These are phyloP conservation scores for Agriopis marginaria DNA, from an alignment of 2,888 invertebrate species.

Conservation along the genomic window DNA sequence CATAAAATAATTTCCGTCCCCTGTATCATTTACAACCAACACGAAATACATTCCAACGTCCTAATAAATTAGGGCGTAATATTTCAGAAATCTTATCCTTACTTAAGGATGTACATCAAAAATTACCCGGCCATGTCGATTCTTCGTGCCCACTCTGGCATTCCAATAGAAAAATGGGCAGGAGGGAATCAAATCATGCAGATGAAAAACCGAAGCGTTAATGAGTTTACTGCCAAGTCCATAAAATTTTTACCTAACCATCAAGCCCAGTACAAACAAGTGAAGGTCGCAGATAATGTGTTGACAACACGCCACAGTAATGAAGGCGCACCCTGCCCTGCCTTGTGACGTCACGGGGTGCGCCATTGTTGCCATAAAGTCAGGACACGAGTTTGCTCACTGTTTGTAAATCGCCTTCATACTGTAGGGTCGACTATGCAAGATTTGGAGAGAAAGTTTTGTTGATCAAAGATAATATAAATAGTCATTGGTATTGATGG, in stretches of 20 bases:
- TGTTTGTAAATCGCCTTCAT: not conserved
- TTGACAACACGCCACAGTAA: constrained; percentile 3
- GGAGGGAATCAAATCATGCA: too few species aligned
- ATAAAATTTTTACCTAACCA: not conserved
- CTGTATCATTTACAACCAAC: constrained; percentile 24
- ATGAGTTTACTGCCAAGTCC: too few species aligned
- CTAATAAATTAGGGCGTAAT: constrained; percentile 33
- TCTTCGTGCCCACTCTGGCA: too few species aligned
- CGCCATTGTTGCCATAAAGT: not conserved
- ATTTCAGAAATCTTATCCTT: constrained; percentile 37
- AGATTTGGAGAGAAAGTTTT: too few species aligned
- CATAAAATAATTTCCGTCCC: constrained; percentile 12
- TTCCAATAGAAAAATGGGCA: too few species aligned
- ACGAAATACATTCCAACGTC: constrained; percentile 13
- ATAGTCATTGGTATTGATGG: too few species aligned
- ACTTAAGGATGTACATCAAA: constrained; percentile 47
- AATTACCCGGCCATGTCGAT: constrained; percentile 57
- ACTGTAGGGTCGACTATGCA: too few species aligned
- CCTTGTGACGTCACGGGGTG: constrained; percentile 27
- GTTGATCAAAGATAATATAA: too few species aligned
- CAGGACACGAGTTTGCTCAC: constrained; percentile 4
- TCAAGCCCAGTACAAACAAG: constrained; percentile 8
- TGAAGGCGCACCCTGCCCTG: constrained; percentile 4
- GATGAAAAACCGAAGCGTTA: too few species aligned
- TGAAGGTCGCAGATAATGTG: constrained; percentile 13